These are phyloP conservation scores for Zosterops japonicus DNA, from an alignment of 2,113 vertebrate genomes.

Conservation along the genomic window DNA sequence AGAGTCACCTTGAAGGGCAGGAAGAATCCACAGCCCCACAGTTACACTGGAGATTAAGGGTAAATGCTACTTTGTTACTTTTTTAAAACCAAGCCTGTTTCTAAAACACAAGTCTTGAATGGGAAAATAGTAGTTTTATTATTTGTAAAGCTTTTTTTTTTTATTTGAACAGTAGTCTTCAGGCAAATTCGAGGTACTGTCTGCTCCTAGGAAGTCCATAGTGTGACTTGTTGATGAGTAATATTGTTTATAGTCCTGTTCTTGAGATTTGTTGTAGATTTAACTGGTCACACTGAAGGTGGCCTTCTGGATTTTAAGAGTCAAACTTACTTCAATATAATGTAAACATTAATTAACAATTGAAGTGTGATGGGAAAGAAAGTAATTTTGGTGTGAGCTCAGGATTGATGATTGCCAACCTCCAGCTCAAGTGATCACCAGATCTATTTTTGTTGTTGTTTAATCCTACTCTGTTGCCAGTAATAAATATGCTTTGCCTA, in stretches of 20 bases:
- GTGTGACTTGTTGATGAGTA: constrained; percentile 1
- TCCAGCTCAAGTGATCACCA: constrained; percentile 37
- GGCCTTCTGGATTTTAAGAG: background rate
- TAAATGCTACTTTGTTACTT: background rate
- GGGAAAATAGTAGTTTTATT: background rate
- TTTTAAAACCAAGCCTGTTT: background rate
- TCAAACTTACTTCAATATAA: background rate
- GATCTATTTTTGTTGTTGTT: constrained; percentile 59
- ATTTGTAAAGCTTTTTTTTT: background rate
- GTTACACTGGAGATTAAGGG: background rate
- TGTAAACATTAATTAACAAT: background rate
- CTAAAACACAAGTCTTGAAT: background rate
- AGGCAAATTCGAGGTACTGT: background rate
- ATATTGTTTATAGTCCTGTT: background rate
- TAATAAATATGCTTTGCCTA: constrained; percentile 10
- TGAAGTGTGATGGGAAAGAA: background rate
- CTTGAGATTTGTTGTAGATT: background rate
- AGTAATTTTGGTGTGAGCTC: background rate
- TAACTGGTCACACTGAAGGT: background rate
- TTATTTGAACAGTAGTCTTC: background rate
- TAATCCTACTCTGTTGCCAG: background rate
- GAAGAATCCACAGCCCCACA: background rate
- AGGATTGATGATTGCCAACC: background rate
- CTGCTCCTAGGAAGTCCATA: background rate
- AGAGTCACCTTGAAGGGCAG: background rate